Base-by-base conservation (phyloP, 1,140 invertebrate genomes). In the Bombus pascuorum region DNA sequence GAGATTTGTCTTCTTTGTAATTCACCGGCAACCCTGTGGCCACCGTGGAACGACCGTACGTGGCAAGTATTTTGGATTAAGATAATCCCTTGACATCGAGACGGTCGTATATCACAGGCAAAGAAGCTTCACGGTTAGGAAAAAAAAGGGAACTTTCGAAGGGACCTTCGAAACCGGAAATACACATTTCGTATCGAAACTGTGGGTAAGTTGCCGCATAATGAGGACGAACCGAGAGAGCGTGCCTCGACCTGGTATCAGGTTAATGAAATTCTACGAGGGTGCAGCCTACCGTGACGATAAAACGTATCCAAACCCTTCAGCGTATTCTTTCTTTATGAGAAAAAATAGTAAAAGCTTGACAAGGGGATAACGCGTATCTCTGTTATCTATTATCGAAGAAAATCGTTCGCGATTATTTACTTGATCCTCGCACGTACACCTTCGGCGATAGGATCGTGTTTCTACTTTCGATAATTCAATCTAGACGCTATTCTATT, bases 201-300 rank as follows among this genome's bases (percentile, higher is more conserved):
- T 8, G 44, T 39, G 81, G 59, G 83, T 76, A 85, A 59, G 44
- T 66, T 34, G 82, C 66, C 77, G 32, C 84, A 75, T 79, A 39
- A 53, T 44, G 78, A 37, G 39, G 66, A 44, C 57, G 32, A 22
- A 37, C 18, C 32, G 34, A 37, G 34, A 70, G 37, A 81, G 83
- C 81, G 75, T 53, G 83, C 53, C 88, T 85, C 81, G 84, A 90
- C 81, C 87, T 79, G 86, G 82, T 85, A 90, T 91, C 87, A 84
- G 15, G 80, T 76, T 91, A 86, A 91, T 91, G 89, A 91, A 90
- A 91, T 91, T 91, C 83, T 89, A 89, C 87, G 87, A 91, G 89
- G 87, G 88, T 68, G 47, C 81, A 70, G 72, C 74, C 81, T 73
- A 72, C 39, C 73, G 39, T 37, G 22, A 65, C 88, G 84, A 90